Evolutionary conservation across 2,888 invertebrate species (phyloP).

Genomic region (Helleia helle): DNA sequence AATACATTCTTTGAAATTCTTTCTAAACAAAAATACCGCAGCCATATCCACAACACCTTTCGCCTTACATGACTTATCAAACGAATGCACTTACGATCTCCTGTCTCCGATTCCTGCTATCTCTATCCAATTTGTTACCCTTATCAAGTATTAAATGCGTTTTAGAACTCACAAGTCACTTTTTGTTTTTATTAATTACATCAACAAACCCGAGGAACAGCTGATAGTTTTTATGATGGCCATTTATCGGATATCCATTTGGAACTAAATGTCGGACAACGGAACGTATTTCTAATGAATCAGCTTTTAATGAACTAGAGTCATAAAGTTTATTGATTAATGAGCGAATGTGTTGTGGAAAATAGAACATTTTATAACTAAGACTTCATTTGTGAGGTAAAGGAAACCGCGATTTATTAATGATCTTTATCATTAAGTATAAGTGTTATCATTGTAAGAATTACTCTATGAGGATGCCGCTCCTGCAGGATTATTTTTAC

Average conservation of each 20-base stretch:
- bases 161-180: conserved; percentile 55
- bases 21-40: neutral
- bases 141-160: conserved; percentile 73
- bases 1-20: too few species aligned
- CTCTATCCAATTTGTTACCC: conserved; percentile 74
- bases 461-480: too few species aligned
- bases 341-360: too few species aligned
- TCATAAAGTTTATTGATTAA: conserved; percentile 14
- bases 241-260: conserved; percentile 58
- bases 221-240: conserved; percentile 6
- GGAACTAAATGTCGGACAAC: conserved; percentile 15
- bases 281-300: conserved; percentile 17
- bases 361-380: neutral
- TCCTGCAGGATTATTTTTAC: too few species aligned
- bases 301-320: conserved; percentile 17
- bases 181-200: conserved; percentile 67
- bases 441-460: too few species aligned
- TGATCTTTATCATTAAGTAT: too few species aligned
- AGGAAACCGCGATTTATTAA: too few species aligned
- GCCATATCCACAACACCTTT: conserved; percentile 6
- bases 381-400: too few species aligned
- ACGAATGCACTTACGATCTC: conserved; percentile 72
- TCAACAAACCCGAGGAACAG: conserved; percentile 28
- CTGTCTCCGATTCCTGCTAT: conserved; percentile 63
- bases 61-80: conserved; percentile 52